Evolutionary conservation across 2,797 vertebrate genomes (phyloP).

Genomic region (Chloroceryle amazona): DNA sequence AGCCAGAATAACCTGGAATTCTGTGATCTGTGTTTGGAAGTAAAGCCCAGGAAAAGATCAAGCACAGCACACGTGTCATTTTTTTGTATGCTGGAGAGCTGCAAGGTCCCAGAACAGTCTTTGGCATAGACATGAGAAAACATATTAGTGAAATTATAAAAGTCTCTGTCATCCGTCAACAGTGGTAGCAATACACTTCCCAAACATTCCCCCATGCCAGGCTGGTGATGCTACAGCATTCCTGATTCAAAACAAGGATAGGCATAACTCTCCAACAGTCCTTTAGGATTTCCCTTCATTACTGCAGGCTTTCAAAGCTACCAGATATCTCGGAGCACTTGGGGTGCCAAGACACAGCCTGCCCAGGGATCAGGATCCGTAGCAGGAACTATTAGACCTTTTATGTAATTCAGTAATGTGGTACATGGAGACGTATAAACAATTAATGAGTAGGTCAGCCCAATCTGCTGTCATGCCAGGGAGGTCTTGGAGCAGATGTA

Average conservation of each 20-base stretch:
- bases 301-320: not conserved
- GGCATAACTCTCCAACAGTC: not conserved
- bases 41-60: not conserved
- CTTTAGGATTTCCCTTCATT: not conserved
- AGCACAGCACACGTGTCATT: not conserved
- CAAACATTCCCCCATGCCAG: not conserved
- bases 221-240: not conserved
- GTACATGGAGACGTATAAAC: not conserved
- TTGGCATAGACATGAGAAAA: not conserved
- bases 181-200: not conserved
- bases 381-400: not conserved
- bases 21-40: not conserved
- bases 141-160: not conserved
- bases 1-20: not conserved
- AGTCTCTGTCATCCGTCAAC: rapidly evolving
- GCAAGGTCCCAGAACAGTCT: not conserved
- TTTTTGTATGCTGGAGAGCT: not conserved
- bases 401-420: not conserved
- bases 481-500: not conserved
- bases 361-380: not conserved
- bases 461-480: not conserved
- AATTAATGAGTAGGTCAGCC: not conserved
- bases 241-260: not conserved
- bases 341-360: not conserved
- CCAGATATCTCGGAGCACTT: not conserved